Evolutionary conservation across 2,113 vertebrate genomes (phyloP).

Genomic region (Vulpes vulpes): DNA sequence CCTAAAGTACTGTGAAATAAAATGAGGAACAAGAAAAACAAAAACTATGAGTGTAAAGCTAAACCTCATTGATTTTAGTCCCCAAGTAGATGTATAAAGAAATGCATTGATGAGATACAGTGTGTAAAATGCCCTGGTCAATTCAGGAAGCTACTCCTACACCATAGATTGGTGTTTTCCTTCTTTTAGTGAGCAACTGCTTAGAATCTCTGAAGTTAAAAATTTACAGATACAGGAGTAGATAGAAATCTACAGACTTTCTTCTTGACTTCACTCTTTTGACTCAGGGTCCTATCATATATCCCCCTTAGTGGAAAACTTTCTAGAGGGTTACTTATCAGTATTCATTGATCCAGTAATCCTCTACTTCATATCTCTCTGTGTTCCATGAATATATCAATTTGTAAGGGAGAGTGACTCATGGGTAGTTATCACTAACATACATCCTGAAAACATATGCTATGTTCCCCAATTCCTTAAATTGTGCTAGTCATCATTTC

Average conservation of each 20-base stretch:
- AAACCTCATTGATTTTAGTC: background rate
- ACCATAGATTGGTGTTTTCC: background rate
- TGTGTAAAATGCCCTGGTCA: background rate
- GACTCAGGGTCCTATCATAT: background rate
- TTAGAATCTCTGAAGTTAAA: background rate
- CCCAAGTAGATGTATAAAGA: background rate
- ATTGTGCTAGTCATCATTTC: background rate
- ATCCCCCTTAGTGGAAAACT: too few species aligned
- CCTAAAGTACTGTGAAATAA: background rate
- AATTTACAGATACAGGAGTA: accelerated
- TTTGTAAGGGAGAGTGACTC: background rate
- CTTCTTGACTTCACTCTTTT: background rate
- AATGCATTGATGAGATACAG: background rate
- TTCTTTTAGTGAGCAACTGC: background rate
- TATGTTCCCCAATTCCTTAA: background rate
- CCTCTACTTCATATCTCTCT: too few species aligned
- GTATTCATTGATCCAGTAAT: background rate
- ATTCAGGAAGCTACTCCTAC: background rate
- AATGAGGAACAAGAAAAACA: background rate
- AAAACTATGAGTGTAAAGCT: background rate
- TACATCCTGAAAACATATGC: background rate
- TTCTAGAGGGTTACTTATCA: background rate
- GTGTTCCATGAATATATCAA: background rate
- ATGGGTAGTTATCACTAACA: background rate
- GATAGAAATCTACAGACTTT: background rate